Percentiles rank a stretch among this genome's conserved stretches.
Evolutionary conservation across 2,888 invertebrate genomes (phyloP).

Genomic region (Eristalis tenax): DNA sequence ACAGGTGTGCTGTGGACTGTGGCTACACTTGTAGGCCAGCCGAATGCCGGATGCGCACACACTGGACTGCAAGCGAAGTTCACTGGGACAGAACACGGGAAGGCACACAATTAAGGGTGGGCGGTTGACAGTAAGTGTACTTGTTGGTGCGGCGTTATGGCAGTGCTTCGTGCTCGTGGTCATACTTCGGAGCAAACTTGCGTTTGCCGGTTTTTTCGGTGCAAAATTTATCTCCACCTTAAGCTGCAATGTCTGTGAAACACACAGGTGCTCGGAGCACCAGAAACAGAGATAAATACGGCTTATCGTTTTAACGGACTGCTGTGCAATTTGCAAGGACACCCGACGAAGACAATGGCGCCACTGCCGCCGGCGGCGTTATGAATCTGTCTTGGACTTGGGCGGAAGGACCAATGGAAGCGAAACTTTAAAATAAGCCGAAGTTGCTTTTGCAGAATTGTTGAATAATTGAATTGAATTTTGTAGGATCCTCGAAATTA

Average conservation of each 20-base stretch:
- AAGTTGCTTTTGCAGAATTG: neutral
- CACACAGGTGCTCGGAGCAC: constrained; percentile 64
- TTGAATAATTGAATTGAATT: constrained; percentile 1
- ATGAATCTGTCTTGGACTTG: neutral
- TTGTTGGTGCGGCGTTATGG: constrained; percentile 44
- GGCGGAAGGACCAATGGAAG: neutral
- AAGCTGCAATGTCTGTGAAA: constrained; percentile 64
- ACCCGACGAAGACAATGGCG: constrained; percentile 25
- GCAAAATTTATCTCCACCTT: constrained; percentile 60
- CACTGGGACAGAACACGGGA: neutral
- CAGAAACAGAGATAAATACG: constrained; percentile 66
- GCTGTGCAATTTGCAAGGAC: constrained; percentile 61
- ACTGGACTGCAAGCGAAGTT: neutral
- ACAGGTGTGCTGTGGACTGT: constrained; percentile 51
- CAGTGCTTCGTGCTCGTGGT: constrained; percentile 58
- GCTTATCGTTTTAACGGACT: constrained; percentile 66
- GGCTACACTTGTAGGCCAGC: constrained; percentile 31
- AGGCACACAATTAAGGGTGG: constrained; percentile 30
- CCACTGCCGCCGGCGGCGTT: neutral
- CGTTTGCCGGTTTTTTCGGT: constrained; percentile 12
- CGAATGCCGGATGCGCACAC: constrained; percentile 18
- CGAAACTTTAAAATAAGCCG: neutral
- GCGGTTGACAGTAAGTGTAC: constrained; percentile 37
- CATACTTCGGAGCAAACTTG: constrained; percentile 35
- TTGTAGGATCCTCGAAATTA: neutral